Percentiles rank a stretch among this genome's conserved stretches.
These are phyloP conservation scores for Lynx canadensis DNA, from an alignment of 2,113 vertebrate genomes.

Conservation along the genomic window DNA sequence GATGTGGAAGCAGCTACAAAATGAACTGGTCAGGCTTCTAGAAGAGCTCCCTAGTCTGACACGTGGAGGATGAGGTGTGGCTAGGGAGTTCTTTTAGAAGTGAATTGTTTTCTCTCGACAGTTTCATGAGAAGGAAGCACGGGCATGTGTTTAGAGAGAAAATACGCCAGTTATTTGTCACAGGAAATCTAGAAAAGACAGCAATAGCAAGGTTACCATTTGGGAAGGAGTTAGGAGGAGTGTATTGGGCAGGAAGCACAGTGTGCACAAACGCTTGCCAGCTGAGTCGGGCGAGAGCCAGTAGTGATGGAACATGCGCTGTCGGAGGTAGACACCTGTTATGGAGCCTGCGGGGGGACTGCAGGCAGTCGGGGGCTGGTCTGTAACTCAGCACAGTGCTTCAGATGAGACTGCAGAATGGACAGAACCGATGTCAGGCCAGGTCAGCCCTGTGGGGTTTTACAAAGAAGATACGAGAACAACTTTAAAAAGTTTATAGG, in stretches of 20 bases:
- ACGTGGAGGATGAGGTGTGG: neutral
- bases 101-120: neutral
- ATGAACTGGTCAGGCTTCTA: neutral
- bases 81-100: neutral
- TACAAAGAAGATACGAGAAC: neutral
- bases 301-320: neutral
- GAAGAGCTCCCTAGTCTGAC: neutral
- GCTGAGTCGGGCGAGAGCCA: neutral
- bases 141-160: neutral
- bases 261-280: neutral
- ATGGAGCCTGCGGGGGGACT: fast-evolving
- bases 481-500: neutral
- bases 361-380: neutral
- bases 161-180: neutral
- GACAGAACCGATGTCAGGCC: neutral
- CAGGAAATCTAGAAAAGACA: neutral
- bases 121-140: slow-evolving; percentile 6
- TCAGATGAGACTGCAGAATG: neutral
- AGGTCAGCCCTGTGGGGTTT: neutral
- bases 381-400: neutral
- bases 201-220: neutral
- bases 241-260: neutral
- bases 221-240: neutral
- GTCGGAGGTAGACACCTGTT: fast-evolving
- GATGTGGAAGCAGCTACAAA: neutral